Evolutionary conservation across 2,113 vertebrate species (phyloP).

Genomic region (Lepisosteus osseus): DNA sequence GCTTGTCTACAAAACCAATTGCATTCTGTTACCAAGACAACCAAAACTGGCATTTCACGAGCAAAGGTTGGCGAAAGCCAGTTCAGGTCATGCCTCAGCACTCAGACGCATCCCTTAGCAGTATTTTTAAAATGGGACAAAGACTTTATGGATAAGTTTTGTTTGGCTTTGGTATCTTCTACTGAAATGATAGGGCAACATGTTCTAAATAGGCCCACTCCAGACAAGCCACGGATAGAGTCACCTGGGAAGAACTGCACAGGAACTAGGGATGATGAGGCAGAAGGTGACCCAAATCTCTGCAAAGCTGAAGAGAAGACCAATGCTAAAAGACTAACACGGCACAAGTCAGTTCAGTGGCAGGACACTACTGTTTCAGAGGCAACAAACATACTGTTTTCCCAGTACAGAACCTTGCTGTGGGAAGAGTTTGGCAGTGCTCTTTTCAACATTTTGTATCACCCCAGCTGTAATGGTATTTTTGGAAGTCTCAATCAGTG

Average conservation of each 20-base stretch:
- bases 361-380: slow-evolving; percentile 41
- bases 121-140: slow-evolving; percentile 34
- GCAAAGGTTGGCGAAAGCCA: slow-evolving; percentile 7
- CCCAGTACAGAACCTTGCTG: slow-evolving; percentile 45
- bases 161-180: slow-evolving; percentile 48
- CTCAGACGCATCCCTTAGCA: slow-evolving; percentile 23
- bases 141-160: slow-evolving; percentile 47
- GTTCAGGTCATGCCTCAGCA: not conserved
- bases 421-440: slow-evolving; percentile 47
- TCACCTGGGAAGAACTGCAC: not conserved
- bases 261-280: not conserved
- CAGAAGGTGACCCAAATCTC: not conserved
- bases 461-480: slow-evolving; percentile 17
- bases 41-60: not conserved
- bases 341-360: slow-evolving; percentile 38
- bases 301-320: not conserved
- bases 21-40: not conserved
- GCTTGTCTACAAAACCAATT: not conserved
- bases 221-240: slow-evolving; percentile 5
- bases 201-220: slow-evolving; percentile 19
- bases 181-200: slow-evolving; percentile 43
- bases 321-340: slow-evolving; percentile 10
- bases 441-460: slow-evolving; percentile 40
- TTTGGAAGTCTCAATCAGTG: slow-evolving; percentile 52
- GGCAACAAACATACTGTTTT: slow-evolving; percentile 39